phyloP scores from a whole-genome alignment of 1,140 invertebrate genomes.

The Platorchestia sp. region DNA sequence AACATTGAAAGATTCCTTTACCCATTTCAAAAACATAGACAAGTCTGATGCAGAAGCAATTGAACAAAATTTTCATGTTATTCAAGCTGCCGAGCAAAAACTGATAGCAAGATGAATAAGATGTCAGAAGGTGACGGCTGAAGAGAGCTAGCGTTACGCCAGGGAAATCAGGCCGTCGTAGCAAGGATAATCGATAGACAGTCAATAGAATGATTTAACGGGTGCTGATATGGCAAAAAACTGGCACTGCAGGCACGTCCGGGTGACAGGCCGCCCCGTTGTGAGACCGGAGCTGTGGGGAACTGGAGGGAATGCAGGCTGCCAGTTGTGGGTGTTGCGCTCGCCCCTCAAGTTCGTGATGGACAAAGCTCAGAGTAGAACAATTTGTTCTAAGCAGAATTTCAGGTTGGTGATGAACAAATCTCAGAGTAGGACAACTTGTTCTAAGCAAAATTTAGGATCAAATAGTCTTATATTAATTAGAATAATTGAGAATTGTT shows the following conservation, averaged over 20 bases:
- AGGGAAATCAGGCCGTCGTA: constrained; percentile 25
- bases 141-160: neutral
- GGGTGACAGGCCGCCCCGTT: neutral
- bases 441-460: neutral
- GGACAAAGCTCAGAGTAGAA: neutral
- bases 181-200: constrained; percentile 52
- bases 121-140: neutral
- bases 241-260: neutral
- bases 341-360: neutral
- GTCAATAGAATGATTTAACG: constrained; percentile 52
- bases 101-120: neutral
- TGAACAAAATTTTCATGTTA: neutral
- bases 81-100: neutral
- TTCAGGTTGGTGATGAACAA: neutral
- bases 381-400: neutral
- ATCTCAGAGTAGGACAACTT: neutral
- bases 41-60: neutral
- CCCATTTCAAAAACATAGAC: neutral
- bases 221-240: constrained; percentile 44
- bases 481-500: too few species aligned
- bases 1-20: neutral
- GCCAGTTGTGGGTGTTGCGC: neutral
- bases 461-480: neutral
- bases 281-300: neutral
- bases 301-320: neutral